Evolutionary conservation across 1,140 invertebrate genomes (phyloP).

Genomic region (Papilio glaucus): DNA sequence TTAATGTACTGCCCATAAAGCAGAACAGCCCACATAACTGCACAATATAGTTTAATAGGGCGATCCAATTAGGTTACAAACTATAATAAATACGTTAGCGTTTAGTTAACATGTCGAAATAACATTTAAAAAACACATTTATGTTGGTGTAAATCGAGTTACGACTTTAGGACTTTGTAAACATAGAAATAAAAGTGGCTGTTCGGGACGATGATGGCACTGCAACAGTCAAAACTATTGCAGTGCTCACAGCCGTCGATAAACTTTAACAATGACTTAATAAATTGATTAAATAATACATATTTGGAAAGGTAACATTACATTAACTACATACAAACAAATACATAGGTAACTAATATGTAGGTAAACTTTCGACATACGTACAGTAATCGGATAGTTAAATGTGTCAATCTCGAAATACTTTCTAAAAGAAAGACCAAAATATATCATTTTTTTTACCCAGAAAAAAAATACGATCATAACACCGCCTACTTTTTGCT

Average conservation of each 20-base stretch:
- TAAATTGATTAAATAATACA: no score
- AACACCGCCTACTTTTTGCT: not conserved
- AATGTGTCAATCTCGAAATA: no score
- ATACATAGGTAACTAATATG: no score
- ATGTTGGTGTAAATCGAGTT: slow-evolving; percentile 7
- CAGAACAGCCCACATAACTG: slow-evolving; percentile 55
- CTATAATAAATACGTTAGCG: slow-evolving; percentile 37
- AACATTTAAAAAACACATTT: not conserved
- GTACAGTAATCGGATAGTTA: no score
- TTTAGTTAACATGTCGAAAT: slow-evolving; percentile 30
- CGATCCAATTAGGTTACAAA: slow-evolving; percentile 37
- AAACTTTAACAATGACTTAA: not conserved
- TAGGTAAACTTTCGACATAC: no score
- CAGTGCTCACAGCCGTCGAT: not conserved
- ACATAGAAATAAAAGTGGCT: not conserved
- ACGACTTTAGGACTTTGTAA: not conserved
- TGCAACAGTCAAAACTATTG: no score
- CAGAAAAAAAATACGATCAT: not conserved
- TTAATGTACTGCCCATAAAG: slow-evolving; percentile 69
- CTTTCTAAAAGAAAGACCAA: no score
- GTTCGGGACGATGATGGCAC: not conserved
- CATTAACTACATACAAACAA: not conserved
- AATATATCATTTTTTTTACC: no score
- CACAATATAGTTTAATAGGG: slow-evolving; percentile 43
- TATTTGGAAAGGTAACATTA: no score